phyloP scores from a whole-genome alignment of 2,888 invertebrate genomes.

The Hypolimnas misippus region DNA sequence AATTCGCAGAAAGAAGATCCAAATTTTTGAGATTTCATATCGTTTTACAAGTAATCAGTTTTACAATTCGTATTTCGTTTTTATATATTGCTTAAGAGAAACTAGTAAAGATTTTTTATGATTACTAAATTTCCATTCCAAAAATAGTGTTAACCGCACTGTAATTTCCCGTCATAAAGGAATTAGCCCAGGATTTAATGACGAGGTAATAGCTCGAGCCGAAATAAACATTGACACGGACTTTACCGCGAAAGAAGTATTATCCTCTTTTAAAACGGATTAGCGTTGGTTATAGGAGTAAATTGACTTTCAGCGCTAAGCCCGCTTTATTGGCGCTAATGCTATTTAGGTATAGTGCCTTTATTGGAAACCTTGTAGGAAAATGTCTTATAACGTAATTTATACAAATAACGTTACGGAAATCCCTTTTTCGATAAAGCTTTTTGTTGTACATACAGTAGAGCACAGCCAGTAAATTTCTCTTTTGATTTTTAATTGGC shows the following conservation, averaged over 20 bases:
- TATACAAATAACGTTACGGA: not conserved
- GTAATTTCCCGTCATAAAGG: constrained; percentile 3
- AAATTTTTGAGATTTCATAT: too few relatives aligned
- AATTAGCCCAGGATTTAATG: constrained; percentile 13
- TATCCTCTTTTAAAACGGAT: constrained; percentile 25
- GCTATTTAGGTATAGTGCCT: constrained; percentile 24
- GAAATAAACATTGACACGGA: constrained; percentile 22
- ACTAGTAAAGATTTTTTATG: too few relatives aligned
- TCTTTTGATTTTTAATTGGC: too few relatives aligned
- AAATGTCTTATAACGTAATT: constrained; percentile 14
- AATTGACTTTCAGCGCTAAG: constrained; percentile 29
- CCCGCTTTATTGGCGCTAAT: constrained; percentile 27
- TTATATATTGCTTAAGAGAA: too few relatives aligned
- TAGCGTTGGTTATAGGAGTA: constrained; percentile 20
- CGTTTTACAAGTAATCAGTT: too few relatives aligned
- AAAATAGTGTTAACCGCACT: not conserved
- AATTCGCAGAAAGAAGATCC: too few relatives aligned
- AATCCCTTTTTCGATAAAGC: not conserved
- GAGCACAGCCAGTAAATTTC: too few relatives aligned
- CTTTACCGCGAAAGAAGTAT: constrained; percentile 25
- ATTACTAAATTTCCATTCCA: not conserved
- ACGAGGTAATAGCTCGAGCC: constrained; percentile 10
- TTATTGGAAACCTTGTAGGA: constrained; percentile 22
- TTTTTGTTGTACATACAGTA: not conserved
- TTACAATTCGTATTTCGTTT: too few relatives aligned